Base-by-base conservation (phyloP, 2,888 invertebrate species). In the Protodeltote pygarga region DNA sequence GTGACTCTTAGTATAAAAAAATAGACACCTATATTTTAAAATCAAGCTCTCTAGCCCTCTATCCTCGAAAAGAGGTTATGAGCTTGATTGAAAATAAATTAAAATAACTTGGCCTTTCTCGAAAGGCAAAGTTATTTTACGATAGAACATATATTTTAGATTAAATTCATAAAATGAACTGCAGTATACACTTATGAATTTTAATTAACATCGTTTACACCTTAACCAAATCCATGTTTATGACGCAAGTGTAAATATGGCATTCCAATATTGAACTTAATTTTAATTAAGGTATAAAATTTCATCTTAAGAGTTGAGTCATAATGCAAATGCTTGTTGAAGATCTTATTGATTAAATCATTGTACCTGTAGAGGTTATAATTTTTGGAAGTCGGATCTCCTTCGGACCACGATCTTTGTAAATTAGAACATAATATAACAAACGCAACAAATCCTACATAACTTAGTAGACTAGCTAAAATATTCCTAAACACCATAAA, bases 121-220 rank as follows among this genome's bases (percentile, higher is more conserved):
- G 64, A 62, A 65, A 54, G 58, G 61, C 31, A 16, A 47, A 51
- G 44, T 45, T 29, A 25, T 14, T 37, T 45, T 34, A 44, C 41
- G 11, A 45, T n/a, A 9, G 11, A 28, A 31, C 28, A 51, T 51
- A 33, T n/a, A 51, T 33, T 39, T 34, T 37, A 13, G 37, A 42
- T 40, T 44, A 47, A 42, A 48, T 41, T 35, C 15, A 29, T 53
- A 49, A 46, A 45, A 54, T 42, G 5, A 40, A 48, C 17, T 25
- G n/a, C 38, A 46, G 37, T 10, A 11, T 28, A 25, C 17, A 32
- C 33, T 48, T 54, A 50, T 54, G 45, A 44, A 59, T 60, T 60
- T 60, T 60, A 60, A 57, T 53, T 46, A 57, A 45, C 13, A 33
- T 23, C 27, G 27, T 46, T 48, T 53, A 60, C 69, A 51, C 57